Conservation (phyloP, 2,113 vertebrate species). For the Tauraco erythrolophus region DNA sequence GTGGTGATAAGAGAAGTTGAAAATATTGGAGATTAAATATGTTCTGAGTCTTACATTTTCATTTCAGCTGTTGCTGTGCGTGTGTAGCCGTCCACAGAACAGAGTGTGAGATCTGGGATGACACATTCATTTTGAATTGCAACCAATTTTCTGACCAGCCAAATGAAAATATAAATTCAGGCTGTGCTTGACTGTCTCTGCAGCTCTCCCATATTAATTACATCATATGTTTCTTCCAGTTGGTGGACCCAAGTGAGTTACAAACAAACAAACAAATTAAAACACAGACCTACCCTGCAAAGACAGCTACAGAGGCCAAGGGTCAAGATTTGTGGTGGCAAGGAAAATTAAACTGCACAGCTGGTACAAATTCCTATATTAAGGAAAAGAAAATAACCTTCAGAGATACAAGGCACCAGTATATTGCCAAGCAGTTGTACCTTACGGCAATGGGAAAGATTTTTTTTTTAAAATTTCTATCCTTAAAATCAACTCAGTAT, state of each 20-base stretch:
- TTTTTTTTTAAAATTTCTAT: neutral
- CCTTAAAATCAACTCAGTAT: neutral
- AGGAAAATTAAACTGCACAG: neutral
- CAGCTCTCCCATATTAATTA: neutral
- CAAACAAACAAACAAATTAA: constrained; percentile 1
- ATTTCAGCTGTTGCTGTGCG: neutral
- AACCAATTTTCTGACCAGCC: constrained; percentile 22
- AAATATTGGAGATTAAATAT: neutral
- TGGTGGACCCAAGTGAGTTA: neutral
- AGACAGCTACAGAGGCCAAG: neutral
- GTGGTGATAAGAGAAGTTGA: neutral
- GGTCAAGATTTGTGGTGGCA: neutral
- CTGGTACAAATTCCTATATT: neutral
- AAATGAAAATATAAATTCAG: constrained; percentile 37
- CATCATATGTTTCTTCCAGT: neutral
- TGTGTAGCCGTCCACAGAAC: constrained; percentile 9
- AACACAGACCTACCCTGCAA: neutral
- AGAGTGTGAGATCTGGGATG: constrained; percentile 14
- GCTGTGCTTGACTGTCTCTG: neutral
- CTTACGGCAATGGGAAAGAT: neutral
- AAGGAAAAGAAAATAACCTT: neutral
- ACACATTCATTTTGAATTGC: constrained; percentile 16
- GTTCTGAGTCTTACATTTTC: neutral
- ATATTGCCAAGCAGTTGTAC: neutral
- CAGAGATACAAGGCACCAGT: neutral